phyloP scores from a whole-genome alignment of 2,113 vertebrate species.

The Neomonachus schauinslandi region DNA sequence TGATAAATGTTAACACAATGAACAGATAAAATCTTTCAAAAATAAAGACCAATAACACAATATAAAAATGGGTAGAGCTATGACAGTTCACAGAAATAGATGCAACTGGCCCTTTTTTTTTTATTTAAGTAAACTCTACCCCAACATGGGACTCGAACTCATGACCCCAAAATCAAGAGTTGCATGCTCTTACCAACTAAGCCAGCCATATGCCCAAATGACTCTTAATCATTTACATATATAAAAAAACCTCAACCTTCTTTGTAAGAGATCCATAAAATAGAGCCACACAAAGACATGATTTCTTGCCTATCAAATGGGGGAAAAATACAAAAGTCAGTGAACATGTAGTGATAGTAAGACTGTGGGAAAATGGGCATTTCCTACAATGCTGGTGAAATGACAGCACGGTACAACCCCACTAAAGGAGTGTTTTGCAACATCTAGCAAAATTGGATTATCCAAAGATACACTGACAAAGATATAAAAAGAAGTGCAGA shows the following conservation, averaged over 20 bases:
- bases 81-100: background rate
- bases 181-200: background rate
- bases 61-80: background rate
- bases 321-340: background rate
- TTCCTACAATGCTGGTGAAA: background rate
- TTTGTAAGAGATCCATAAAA: background rate
- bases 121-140: background rate
- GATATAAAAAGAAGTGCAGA: background rate
- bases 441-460: background rate
- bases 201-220: background rate
- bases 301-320: background rate
- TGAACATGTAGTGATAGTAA: background rate
- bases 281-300: background rate
- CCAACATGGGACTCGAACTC: background rate
- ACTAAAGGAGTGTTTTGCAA: background rate
- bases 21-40: background rate
- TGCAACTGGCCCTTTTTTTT: background rate
- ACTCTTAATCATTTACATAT: background rate
- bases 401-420: background rate
- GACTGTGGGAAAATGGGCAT: background rate
- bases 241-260: background rate
- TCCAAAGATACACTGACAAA: conserved; percentile 5
- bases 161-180: background rate
- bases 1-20: background rate
- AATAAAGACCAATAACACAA: background rate